phyloP scores from a whole-genome alignment of 2,797 vertebrate species.

The Brachyrhaphis roseni region DNA sequence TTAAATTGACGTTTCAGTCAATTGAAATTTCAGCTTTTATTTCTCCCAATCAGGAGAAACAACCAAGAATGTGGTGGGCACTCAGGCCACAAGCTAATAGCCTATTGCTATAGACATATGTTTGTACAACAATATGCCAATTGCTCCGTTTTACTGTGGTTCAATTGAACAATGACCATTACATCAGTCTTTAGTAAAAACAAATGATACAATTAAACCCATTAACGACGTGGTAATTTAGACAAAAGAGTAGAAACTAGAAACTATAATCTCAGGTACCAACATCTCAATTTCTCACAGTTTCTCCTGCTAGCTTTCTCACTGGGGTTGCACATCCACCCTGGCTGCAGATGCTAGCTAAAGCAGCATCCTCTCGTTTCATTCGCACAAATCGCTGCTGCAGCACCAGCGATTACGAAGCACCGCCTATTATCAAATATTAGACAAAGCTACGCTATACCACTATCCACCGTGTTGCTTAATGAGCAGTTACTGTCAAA shows the following conservation, averaged over 20 bases:
- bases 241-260: constrained; percentile 1
- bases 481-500: background rate
- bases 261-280: constrained; percentile 12
- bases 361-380: background rate
- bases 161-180: background rate
- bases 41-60: background rate
- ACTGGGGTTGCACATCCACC: constrained; percentile 11
- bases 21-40: background rate
- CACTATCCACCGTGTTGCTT: accelerated
- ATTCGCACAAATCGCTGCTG: constrained; percentile 14
- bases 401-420: background rate
- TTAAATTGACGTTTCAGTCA: background rate
- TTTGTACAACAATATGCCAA: background rate
- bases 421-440: background rate
- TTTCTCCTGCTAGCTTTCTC: constrained; percentile 18
- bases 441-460: background rate
- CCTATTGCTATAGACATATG: background rate
- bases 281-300: background rate
- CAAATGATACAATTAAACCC: background rate
- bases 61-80: background rate
- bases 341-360: constrained; percentile 38
- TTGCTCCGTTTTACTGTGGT: background rate
- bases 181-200: background rate
- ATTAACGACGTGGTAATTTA: constrained; percentile 40
- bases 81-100: constrained; percentile 1